These are phyloP conservation scores for Zophobas atratus DNA, from an alignment of 1,140 invertebrate species.

Conservation along the genomic window DNA sequence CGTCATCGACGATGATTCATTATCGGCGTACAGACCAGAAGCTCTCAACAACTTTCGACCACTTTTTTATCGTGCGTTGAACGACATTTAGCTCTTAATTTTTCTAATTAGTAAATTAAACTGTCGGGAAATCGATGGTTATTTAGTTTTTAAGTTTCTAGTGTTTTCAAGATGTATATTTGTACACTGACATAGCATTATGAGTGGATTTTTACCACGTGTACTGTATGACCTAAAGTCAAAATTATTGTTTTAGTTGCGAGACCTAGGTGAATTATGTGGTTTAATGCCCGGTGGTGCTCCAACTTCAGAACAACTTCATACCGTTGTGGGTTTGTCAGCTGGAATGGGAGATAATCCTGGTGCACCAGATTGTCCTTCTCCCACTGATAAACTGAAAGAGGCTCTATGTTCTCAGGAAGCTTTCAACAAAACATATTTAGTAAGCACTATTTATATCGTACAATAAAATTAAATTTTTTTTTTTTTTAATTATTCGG, in stretches of 20 bases:
- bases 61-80: too few species aligned
- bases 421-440: constrained; percentile 91
- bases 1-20: too few species aligned
- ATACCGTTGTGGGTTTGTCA: constrained; percentile 90
- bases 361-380: constrained; percentile 70
- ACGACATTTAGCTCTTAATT: too few species aligned
- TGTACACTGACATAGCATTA: too few species aligned
- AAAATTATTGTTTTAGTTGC: constrained; percentile 74
- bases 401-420: constrained; percentile 92
- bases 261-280: constrained; percentile 89
- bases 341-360: constrained; percentile 88
- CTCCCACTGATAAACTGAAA: constrained; percentile 89
- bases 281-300: constrained; percentile 91
- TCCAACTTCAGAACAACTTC: constrained; percentile 89
- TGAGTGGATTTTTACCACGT: not conserved
- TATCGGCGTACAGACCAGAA: too few species aligned
- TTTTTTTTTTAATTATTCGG: not conserved
- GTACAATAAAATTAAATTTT: not conserved
- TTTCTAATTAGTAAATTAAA: too few species aligned
- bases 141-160: too few species aligned
- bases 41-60: too few species aligned
- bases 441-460: constrained; percentile 70
- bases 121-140: too few species aligned
- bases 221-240: not conserved
- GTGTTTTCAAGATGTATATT: too few species aligned